Conservation (phyloP, 2,113 vertebrate genomes). For the Empidonax traillii region DNA sequence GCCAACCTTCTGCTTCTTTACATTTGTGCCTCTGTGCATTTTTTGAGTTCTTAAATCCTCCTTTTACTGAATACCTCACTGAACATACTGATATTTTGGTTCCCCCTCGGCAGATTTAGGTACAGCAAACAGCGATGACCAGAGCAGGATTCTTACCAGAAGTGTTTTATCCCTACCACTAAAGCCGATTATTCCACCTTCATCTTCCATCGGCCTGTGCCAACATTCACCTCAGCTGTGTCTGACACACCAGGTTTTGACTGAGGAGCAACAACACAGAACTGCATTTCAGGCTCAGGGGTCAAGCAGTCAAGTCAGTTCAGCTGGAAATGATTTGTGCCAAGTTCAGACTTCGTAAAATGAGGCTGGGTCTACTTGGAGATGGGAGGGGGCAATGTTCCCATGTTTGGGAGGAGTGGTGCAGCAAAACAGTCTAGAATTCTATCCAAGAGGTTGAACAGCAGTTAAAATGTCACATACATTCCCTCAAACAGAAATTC, state of each 20-base stretch:
- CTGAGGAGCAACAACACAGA: neutral
- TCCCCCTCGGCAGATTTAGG: neutral
- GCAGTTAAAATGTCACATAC: constrained; percentile 55
- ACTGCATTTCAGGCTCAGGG: neutral
- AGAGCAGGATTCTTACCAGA: neutral
- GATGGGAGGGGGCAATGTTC: neutral
- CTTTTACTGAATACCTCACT: neutral
- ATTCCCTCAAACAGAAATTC: constrained; percentile 26
- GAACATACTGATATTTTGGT: neutral
- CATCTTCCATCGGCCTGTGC: neutral
- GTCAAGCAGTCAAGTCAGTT: neutral
- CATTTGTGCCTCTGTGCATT: neutral
- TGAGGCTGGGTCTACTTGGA: neutral
- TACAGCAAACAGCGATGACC: neutral
- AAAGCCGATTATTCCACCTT: neutral
- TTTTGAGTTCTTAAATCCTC: neutral
- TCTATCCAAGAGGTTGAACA: constrained; percentile 43
- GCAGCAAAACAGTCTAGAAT: neutral
- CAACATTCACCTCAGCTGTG: neutral
- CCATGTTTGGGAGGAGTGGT: neutral
- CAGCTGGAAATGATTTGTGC: neutral
- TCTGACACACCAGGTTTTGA: neutral
- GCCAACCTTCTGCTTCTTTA: neutral
- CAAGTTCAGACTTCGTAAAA: neutral
- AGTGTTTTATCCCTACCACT: neutral